Base-by-base conservation (phyloP, 2,113 vertebrate genomes). In the Pogonocichla stellata region DNA sequence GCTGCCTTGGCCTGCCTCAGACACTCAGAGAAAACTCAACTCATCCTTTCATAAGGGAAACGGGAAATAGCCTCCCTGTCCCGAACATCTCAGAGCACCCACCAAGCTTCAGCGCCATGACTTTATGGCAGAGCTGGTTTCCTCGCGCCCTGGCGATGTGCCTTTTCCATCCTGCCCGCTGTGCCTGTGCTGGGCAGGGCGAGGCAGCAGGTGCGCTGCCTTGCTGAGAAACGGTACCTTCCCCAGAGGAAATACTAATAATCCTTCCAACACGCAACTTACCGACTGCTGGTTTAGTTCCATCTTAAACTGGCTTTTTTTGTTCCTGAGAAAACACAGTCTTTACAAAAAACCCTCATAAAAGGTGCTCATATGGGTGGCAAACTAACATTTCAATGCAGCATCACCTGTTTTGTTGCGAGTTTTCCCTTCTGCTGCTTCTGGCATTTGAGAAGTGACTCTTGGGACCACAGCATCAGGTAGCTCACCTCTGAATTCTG, bases 1-100 rank as follows among this genome's bases (percentile, higher is more conserved):
- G 66, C 17, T 72, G 83, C 33, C n/a, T 94, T 77, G 91, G 64
- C 78, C 85, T 86, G 65, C n/a, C 73, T 67, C 60, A 25, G n/a
- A 47, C 87, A 60, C 28, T n/a, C 92, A 34, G 22, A 9, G 65
- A 69, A 89, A 67, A 33, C 5, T 31, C 14, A 67, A 33, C 5
- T 31, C 14, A 11, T 77, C 40, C 4, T 61, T 60, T 58, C 73
- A 4, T 33, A 51, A 43, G 33, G 43, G 57, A 86, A 47, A 48
- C 0, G 14, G 51, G 40, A 34, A 60, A 51, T 3, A 62, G 33
- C 8, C 14, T 51, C 50, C 43, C 42, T 33, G 25, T 14, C 19
- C 9, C 20, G 11, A 7, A 24, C 16, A 31, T 12, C 2, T 42
- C 17, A 4, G n/a, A 74, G 8, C 51, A 19, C 19, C 8, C n/a